Conservation (phyloP, 2,797 vertebrate genomes). For the Poliocrania exsul region DNA sequence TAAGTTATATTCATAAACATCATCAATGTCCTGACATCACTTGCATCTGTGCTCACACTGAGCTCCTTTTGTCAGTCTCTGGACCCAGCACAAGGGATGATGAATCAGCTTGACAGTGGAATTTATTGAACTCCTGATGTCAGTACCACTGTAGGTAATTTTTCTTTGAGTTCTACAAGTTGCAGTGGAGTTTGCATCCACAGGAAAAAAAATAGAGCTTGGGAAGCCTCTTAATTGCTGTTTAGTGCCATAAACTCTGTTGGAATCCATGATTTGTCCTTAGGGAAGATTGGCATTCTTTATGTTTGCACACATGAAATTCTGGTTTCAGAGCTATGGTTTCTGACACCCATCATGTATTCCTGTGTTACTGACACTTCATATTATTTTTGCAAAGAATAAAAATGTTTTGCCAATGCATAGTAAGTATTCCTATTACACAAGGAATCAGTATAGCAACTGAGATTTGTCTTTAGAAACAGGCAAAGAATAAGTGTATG, state of each 20-base stretch:
- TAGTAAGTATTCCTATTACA: neutral
- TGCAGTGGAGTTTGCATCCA: neutral
- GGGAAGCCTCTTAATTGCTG: neutral
- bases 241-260: neutral
- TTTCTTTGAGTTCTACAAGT: neutral
- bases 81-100: neutral
- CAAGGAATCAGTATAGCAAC: neutral
- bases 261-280: neutral
- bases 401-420: neutral
- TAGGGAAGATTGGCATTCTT: neutral
- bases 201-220: neutral
- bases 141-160: neutral
- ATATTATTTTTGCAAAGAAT: neutral
- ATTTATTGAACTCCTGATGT: neutral
- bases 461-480: neutral
- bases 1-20: neutral
- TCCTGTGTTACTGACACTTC: neutral
- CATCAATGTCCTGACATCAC: fast-evolving
- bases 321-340: neutral
- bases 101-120: neutral
- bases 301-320: neutral
- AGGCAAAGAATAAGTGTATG: neutral
- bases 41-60: neutral
- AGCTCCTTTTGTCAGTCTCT: neutral
- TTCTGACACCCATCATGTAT: neutral